These are phyloP conservation scores for Cyphomyrus plagiostoma DNA, from an alignment of 2,113 vertebrate species.

Conservation along the genomic window DNA sequence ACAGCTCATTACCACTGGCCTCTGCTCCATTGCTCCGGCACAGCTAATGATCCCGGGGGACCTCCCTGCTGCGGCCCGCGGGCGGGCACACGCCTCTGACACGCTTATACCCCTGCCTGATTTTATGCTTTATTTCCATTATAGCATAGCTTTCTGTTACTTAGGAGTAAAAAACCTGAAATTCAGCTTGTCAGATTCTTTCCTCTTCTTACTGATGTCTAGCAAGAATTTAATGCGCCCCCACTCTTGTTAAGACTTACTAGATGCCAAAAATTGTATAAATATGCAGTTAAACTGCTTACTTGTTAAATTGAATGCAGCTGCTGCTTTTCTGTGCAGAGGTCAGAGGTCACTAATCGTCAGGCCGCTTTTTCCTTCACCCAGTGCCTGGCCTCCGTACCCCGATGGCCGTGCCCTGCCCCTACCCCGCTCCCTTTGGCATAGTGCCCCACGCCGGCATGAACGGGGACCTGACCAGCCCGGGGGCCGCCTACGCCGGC, in stretches of 20 bases:
- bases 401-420: slow-evolving; percentile 76
- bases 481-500: slow-evolving; percentile 81
- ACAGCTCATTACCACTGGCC: not conserved
- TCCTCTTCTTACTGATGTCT: not conserved
- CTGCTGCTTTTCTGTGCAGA: not conserved
- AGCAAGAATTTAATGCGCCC: not conserved
- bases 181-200: not conserved
- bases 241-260: not conserved
- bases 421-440: slow-evolving; percentile 81
- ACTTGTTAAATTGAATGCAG: not conserved
- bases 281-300: not conserved
- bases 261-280: not conserved
- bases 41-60: not conserved
- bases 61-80: not conserved
- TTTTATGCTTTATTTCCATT: not conserved
- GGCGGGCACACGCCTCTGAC: not conserved
- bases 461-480: slow-evolving; percentile 85
- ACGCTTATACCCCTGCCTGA: not conserved
- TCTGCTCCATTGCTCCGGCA: not conserved
- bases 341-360: not conserved
- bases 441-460: slow-evolving; percentile 91
- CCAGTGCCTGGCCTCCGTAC: slow-evolving; percentile 68
- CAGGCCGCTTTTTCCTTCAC: not conserved
- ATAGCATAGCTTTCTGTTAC: not conserved
- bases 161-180: not conserved